phyloP scores from a whole-genome alignment of 1,140 invertebrate species.

The Drosophila nigromelanica region DNA sequence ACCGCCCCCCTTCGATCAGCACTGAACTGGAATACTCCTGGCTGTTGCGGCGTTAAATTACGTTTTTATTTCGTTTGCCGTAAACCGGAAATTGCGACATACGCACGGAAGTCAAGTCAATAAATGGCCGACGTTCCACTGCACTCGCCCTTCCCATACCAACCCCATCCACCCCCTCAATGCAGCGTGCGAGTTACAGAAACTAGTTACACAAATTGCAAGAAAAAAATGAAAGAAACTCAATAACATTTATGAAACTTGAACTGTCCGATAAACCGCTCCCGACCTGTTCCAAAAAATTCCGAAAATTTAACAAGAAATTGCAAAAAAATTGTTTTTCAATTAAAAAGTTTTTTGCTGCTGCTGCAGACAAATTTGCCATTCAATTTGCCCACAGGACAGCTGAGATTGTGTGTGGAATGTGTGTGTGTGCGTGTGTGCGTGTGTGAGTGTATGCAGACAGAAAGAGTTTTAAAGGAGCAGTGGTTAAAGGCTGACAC shows the following conservation, averaged over 20 bases:
- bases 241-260: constrained; percentile 80
- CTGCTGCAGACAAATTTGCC: constrained; percentile 76
- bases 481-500: constrained; percentile 4
- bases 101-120: constrained; percentile 81
- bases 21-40: constrained; percentile 13
- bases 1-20: neutral
- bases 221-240: constrained; percentile 52
- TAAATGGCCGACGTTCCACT: constrained; percentile 61
- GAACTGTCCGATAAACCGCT: constrained; percentile 39
- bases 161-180: constrained; percentile 2
- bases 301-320: constrained; percentile 58
- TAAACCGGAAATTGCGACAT: constrained; percentile 80
- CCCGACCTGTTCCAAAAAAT: constrained; percentile 15
- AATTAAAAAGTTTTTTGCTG: constrained; percentile 79
- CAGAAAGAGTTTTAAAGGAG: constrained; percentile 2
- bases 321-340: constrained; percentile 75
- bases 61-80: constrained; percentile 81
- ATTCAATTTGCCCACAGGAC: constrained; percentile 74
- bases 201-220: constrained; percentile 76
- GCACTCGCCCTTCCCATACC: neutral
- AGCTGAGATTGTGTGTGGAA: constrained; percentile 9
- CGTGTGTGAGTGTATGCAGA: constrained; percentile 6
- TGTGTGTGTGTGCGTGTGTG: constrained; percentile 1
- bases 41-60: constrained; percentile 69
- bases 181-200: constrained; percentile 25